These are phyloP conservation scores for Drosophila stalkeri DNA, from an alignment of 2,888 invertebrate species.

Conservation along the genomic window DNA sequence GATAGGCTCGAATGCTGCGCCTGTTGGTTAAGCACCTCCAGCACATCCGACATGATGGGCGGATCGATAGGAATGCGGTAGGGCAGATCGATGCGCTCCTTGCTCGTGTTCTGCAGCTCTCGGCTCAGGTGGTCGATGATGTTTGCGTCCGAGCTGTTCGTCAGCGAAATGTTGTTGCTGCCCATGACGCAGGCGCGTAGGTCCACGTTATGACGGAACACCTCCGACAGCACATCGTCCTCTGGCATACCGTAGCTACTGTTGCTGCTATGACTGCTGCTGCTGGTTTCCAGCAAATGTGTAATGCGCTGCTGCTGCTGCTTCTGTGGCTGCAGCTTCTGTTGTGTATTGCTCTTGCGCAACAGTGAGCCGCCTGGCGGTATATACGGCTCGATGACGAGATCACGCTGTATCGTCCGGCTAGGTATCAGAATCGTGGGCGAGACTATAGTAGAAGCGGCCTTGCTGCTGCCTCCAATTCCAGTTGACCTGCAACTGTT, in stretches of 20 bases:
- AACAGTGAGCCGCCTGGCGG: slow-evolving; percentile 84
- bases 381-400: slow-evolving; percentile 74
- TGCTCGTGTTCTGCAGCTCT: slow-evolving; percentile 82
- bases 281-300: neutral
- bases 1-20: slow-evolving; percentile 10
- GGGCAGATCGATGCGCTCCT: slow-evolving; percentile 66
- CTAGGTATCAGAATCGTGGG: slow-evolving; percentile 26
- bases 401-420: slow-evolving; percentile 11
- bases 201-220: slow-evolving; percentile 83
- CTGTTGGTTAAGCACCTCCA: slow-evolving; percentile 78
- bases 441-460: slow-evolving; percentile 10
- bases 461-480: slow-evolving; percentile 39
- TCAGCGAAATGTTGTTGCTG: slow-evolving; percentile 84
- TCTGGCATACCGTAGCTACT: slow-evolving; percentile 69
- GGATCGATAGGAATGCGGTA: slow-evolving; percentile 34
- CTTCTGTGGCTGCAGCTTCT: slow-evolving; percentile 52
- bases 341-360: slow-evolving; percentile 72
- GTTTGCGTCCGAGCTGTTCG: slow-evolving; percentile 61
- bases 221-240: slow-evolving; percentile 68
- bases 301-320: slow-evolving; percentile 36
- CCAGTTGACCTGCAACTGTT: slow-evolving; percentile 32
- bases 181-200: slow-evolving; percentile 84
- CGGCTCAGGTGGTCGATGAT: slow-evolving; percentile 81
- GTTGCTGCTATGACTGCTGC: slow-evolving; percentile 13
- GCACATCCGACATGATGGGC: slow-evolving; percentile 70